These are phyloP conservation scores for Zophobas atratus DNA, from an alignment of 1,140 invertebrate species.

Conservation along the genomic window DNA sequence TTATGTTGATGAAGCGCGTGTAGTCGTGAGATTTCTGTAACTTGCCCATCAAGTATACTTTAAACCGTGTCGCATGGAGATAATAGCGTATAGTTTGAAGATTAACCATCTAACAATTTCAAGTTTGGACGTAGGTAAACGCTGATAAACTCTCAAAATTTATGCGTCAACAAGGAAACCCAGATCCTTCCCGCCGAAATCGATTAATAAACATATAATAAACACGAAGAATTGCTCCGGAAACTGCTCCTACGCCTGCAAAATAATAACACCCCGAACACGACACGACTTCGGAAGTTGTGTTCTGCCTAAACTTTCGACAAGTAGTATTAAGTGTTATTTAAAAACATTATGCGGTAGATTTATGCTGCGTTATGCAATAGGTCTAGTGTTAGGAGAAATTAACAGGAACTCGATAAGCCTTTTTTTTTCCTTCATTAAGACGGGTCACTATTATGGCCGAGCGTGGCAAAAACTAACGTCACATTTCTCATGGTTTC, in stretches of 20 bases:
- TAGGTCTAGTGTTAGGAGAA: no score
- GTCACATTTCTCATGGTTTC: background rate
- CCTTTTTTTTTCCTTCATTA: background rate
- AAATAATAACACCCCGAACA: background rate
- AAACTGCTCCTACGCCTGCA: background rate
- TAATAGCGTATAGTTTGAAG: background rate
- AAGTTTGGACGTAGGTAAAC: background rate
- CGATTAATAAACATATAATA: conserved; percentile 1
- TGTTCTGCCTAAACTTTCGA: background rate
- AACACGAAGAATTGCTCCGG: background rate
- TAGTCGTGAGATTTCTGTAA: conserved; percentile 19
- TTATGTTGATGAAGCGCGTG: conserved; percentile 20
- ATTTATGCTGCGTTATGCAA: background rate
- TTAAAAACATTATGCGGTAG: background rate
- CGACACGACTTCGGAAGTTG: background rate
- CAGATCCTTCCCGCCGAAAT: background rate
- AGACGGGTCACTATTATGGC: background rate
- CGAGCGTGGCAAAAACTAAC: background rate
- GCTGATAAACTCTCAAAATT: background rate
- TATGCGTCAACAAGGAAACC: background rate
- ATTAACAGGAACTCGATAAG: background rate
- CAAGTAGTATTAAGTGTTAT: background rate
- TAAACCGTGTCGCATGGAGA: conserved; percentile 6
- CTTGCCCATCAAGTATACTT: conserved; percentile 1
- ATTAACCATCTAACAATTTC: background rate